Conservation (phyloP, 2,888 invertebrate genomes). For the Ornithoptera priamus region DNA sequence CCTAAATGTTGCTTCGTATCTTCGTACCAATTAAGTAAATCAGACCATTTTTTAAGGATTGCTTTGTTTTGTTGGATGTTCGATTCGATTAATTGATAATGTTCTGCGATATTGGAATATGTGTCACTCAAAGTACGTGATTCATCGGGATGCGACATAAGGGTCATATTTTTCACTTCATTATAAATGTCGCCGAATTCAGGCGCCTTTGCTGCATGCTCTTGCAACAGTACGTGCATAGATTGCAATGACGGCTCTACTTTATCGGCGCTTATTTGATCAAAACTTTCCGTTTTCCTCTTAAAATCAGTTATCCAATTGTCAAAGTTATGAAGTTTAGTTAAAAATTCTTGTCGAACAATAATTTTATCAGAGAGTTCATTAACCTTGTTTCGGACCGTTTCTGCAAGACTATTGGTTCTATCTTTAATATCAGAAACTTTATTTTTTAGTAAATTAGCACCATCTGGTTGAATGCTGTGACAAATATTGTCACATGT, state of each 20-base stretch:
- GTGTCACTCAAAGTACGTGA: slow-evolving; percentile 85
- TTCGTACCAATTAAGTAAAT: slow-evolving; percentile 89
- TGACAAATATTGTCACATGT: slow-evolving; percentile 89
- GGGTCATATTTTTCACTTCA: slow-evolving; percentile 89
- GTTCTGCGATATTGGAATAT: slow-evolving; percentile 86
- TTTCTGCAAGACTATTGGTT: slow-evolving; percentile 87
- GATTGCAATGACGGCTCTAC: slow-evolving; percentile 89
- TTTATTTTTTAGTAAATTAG: slow-evolving; percentile 84
- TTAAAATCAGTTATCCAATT: slow-evolving; percentile 89
- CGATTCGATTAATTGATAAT: slow-evolving; percentile 88
- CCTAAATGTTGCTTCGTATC: slow-evolving; percentile 89
- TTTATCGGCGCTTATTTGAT: slow-evolving; percentile 89
- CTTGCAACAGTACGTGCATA: slow-evolving; percentile 89
- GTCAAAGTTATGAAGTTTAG: slow-evolving; percentile 87
- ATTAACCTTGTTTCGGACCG: slow-evolving; percentile 87
- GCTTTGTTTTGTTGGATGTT: slow-evolving; percentile 87
- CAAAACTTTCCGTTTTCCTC: slow-evolving; percentile 86
- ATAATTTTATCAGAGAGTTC: slow-evolving; percentile 90
- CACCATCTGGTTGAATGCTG: slow-evolving; percentile 88
- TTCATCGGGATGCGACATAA: slow-evolving; percentile 86
- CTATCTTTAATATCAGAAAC: slow-evolving; percentile 87
- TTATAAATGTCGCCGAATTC: slow-evolving; percentile 88
- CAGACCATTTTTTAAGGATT: slow-evolving; percentile 90
- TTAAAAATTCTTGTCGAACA: slow-evolving; percentile 90
- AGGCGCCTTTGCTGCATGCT: slow-evolving; percentile 91